Conservation (phyloP, 1,140 invertebrate species). For the Micrasema longulum region DNA sequence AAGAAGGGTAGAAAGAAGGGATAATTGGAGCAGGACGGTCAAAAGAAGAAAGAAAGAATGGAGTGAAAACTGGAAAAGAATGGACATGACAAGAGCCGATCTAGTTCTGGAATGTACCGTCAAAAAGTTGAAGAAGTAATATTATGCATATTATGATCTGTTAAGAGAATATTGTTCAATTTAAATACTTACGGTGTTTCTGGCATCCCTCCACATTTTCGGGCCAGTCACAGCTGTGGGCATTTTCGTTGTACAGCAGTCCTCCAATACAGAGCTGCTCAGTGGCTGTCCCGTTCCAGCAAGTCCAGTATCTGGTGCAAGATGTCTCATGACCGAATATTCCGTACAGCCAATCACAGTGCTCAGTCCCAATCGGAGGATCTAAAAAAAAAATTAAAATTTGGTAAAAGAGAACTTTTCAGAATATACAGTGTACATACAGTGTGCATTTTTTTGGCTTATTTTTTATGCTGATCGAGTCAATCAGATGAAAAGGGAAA, state of each 20-base stretch:
- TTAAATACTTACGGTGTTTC: conserved; percentile 95
- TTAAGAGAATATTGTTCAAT: no score
- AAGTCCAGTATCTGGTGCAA: conserved; percentile 93
- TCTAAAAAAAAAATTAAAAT: conserved; percentile 67
- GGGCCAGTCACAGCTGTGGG: conserved; percentile 93
- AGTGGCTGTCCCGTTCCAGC: conserved; percentile 93
- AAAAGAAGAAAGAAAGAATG: no score
- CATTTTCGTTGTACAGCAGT: conserved; percentile 89
- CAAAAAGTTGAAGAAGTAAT: no score
- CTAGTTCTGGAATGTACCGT: neutral
- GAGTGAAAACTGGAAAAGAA: no score
- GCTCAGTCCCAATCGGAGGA: conserved; percentile 84
- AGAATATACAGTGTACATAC: no score
- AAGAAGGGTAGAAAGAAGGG: no score
- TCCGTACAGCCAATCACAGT: conserved; percentile 93
- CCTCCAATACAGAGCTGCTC: conserved; percentile 94
- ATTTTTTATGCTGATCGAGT: no score
- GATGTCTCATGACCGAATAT: conserved; percentile 94
- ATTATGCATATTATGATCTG: no score
- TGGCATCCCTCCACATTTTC: conserved; percentile 93
- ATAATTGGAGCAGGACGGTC: neutral
- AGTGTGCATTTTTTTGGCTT: no score
- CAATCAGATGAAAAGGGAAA: no score
- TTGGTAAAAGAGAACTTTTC: no score
- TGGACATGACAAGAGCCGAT: no score